A percentile compares a stretch with the other conserved stretches of the same genome.
Evolutionary conservation across 2,797 vertebrate genomes (phyloP).

Genomic region (Cirrhinus molitorella): DNA sequence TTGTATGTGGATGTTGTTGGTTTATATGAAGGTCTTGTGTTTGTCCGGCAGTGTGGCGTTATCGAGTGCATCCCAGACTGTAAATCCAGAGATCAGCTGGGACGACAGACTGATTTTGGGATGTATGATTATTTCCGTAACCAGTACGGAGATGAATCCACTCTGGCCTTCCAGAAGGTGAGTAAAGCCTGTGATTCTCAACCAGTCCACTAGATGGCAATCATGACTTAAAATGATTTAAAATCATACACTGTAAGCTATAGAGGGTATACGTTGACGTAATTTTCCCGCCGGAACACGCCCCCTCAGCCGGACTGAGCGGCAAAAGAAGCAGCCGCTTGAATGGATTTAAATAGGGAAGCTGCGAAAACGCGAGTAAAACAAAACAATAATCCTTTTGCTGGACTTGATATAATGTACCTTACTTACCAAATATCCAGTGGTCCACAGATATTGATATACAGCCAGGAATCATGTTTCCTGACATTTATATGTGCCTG

Average conservation of each 20-base stretch:
- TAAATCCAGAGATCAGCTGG: slow-evolving; percentile 95
- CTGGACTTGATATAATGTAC: no score
- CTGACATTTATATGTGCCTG: no score
- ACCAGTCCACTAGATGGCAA: not conserved
- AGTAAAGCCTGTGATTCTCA: slow-evolving; percentile 53
- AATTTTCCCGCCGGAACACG: no score
- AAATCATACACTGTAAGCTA: not conserved
- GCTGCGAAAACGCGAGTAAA: no score
- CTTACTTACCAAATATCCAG: no score
- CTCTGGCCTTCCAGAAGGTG: slow-evolving; percentile 95
- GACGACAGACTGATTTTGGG: slow-evolving; percentile 95
- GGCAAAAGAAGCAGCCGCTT: no score
- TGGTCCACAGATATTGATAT: no score
- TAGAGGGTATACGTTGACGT: no score
- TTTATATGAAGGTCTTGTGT: not conserved
- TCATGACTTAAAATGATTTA: not conserved
- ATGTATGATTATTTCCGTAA: slow-evolving; percentile 99
- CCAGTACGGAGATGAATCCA: slow-evolving; percentile 95
- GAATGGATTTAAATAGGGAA: no score
- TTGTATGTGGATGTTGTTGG: not conserved
- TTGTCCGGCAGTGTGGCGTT: slow-evolving; percentile 86
- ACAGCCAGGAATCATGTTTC: no score
- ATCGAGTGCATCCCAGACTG: slow-evolving; percentile 98
- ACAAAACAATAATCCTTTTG: no score
- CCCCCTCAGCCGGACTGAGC: no score